Percentiles rank a stretch among this genome's conserved stretches.
These are phyloP conservation scores for Drosophila niveifrons DNA, from an alignment of 2,888 invertebrate genomes.

Conservation along the genomic window DNA sequence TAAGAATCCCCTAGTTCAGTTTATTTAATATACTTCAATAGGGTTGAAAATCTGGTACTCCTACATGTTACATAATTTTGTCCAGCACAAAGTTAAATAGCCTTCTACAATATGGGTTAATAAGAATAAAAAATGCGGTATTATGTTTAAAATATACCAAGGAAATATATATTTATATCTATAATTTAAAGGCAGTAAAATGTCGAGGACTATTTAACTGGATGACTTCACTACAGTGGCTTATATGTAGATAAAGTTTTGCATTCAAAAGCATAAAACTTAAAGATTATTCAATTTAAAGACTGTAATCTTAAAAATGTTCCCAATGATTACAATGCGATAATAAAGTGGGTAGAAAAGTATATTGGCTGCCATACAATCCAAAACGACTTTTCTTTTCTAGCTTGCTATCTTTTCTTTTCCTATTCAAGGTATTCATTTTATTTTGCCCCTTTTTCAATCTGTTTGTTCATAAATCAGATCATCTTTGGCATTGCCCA, in stretches of 20 bases:
- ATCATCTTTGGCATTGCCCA: conserved; percentile 26
- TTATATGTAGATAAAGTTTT: neutral
- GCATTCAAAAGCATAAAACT: neutral
- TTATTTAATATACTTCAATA: too few relatives aligned
- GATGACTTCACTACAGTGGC: neutral
- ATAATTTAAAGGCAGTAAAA: neutral
- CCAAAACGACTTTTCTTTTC: neutral
- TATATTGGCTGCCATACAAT: neutral
- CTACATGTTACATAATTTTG: too few relatives aligned
- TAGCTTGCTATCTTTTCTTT: conserved; percentile 20
- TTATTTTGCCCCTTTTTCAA: neutral
- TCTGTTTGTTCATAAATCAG: conserved; percentile 52
- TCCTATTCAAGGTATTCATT: neutral
- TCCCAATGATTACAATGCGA: too few relatives aligned
- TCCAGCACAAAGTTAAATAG: too few relatives aligned
- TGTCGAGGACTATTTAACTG: neutral
- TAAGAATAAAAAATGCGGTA: too few relatives aligned
- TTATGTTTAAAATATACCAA: too few relatives aligned
- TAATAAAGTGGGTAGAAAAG: too few relatives aligned
- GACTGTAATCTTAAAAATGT: neutral
- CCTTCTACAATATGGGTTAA: too few relatives aligned
- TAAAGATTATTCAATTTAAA: neutral
- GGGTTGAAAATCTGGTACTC: too few relatives aligned
- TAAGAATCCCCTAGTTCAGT: too few relatives aligned
- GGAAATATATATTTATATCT: too few relatives aligned